phyloP scores from a whole-genome alignment of 2,113 vertebrate genomes.

The Ailurus styani region DNA sequence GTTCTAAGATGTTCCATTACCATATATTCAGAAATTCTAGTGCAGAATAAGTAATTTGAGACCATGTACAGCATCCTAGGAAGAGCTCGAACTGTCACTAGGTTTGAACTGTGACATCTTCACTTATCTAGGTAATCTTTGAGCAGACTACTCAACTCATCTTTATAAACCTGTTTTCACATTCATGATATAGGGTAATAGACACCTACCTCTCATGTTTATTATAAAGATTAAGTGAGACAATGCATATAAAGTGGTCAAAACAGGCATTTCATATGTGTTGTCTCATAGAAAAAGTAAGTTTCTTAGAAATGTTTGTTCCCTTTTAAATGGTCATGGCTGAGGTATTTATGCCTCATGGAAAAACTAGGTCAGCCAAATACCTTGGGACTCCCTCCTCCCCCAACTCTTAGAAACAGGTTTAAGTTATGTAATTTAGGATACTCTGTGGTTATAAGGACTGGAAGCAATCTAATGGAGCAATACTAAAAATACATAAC shows the following conservation, averaged over 20 bases:
- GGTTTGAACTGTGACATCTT: not conserved
- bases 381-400: not conserved
- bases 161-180: not conserved
- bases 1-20: not conserved
- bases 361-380: not conserved
- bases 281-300: not conserved
- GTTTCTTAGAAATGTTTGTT: not conserved
- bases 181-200: not conserved
- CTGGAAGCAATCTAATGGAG: not conserved
- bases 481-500: not conserved
- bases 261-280: not conserved
- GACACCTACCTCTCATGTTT: not conserved
- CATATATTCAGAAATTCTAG: not conserved
- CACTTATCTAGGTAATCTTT: not conserved
- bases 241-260: not conserved
- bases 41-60: not conserved
- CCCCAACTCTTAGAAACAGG: not conserved
- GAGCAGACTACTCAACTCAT: not conserved
- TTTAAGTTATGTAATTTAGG: not conserved
- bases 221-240: not conserved
- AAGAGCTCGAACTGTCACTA: not conserved
- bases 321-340: not conserved
- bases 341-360: not conserved
- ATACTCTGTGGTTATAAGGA: not conserved
- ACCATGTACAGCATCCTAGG: not conserved